phyloP scores from a whole-genome alignment of 2,113 vertebrate genomes.

The Corythornis vintsioides region DNA sequence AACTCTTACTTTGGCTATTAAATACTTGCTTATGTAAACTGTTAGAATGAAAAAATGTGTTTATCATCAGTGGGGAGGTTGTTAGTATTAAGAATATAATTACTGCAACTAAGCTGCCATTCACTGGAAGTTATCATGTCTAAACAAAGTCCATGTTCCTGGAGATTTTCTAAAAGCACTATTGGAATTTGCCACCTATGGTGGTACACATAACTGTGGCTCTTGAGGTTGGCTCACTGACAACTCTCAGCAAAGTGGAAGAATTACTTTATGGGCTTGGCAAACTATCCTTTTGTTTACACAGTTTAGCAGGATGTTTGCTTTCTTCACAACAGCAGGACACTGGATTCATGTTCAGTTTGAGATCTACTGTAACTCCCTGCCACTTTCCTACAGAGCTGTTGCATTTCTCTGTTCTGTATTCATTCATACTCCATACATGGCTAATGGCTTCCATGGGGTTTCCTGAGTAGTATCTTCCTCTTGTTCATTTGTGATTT shows the following conservation, averaged over 20 bases:
- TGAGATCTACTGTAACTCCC: background rate
- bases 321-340: conserved; percentile 25
- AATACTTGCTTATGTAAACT: background rate
- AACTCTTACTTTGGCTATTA: background rate
- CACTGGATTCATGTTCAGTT: background rate
- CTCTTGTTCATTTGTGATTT: background rate
- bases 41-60: background rate
- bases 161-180: background rate
- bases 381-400: background rate
- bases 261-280: background rate
- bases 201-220: background rate
- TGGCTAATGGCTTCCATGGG: background rate
- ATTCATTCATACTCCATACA: background rate
- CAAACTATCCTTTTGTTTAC: conserved; percentile 36
- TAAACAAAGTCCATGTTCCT: conserved; percentile 5
- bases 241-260: background rate
- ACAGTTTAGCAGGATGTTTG: conserved; percentile 17
- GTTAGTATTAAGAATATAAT: conserved; percentile 4
- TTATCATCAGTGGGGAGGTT: background rate
- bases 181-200: background rate
- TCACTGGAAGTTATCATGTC: conserved; percentile 12
- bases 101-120: background rate
- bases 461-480: background rate
- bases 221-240: background rate
- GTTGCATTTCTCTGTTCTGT: background rate